Evolutionary conservation across 1,140 invertebrate species (phyloP).

Genomic region (Temnothorax nylanderi): DNA sequence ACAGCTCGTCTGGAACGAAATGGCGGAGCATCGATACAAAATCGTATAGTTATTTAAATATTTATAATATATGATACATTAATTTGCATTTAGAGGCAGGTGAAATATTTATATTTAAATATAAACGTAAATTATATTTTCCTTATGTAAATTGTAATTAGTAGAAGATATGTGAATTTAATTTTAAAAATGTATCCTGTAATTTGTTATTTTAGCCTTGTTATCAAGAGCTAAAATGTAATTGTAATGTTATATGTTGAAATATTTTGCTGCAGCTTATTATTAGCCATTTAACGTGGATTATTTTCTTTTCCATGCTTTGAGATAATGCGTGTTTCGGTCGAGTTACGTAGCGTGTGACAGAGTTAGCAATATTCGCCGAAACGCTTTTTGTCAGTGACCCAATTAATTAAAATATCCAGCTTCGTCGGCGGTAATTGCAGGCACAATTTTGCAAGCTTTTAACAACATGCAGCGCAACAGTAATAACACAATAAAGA

Average conservation of each 20-base stretch:
- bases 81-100: background rate
- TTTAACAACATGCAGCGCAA: conserved; percentile 54
- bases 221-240: background rate
- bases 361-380: conserved; percentile 50
- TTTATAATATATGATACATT: background rate
- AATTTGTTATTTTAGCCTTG: background rate
- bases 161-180: background rate
- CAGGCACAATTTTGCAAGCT: conserved; percentile 54
- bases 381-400: conserved; percentile 60
- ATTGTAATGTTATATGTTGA: background rate
- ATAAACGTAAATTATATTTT: background rate
- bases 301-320: conserved; percentile 24
- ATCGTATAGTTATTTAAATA: background rate
- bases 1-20: conserved; percentile 9
- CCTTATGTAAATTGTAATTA: no score
- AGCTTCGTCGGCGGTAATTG: conserved; percentile 42
- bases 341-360: conserved; percentile 21
- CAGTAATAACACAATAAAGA: conserved; percentile 59
- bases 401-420: conserved; percentile 61
- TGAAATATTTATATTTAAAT: background rate
- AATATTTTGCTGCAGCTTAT: conserved; percentile 23
- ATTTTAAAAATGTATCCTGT: background rate
- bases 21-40: background rate
- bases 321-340: conserved; percentile 48
- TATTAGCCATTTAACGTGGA: background rate